phyloP scores from a whole-genome alignment of 2,888 invertebrate genomes.

The Tipula vernalis region DNA sequence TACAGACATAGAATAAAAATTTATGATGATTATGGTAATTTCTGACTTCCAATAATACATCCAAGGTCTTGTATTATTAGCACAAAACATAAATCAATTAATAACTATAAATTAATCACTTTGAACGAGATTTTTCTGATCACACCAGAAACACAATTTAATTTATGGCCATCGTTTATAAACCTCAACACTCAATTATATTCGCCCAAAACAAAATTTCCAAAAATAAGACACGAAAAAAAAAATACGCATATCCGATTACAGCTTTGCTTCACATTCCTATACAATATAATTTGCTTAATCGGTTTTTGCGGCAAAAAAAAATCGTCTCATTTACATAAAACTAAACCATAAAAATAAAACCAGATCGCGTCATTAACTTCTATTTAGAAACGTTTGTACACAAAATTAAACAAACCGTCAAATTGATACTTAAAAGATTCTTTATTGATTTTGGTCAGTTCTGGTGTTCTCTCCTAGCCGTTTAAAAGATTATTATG shows the following conservation, averaged over 20 bases:
- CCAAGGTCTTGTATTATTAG: no score
- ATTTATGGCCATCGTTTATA: background rate
- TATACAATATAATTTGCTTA: background rate
- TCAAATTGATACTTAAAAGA: background rate
- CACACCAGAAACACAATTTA: background rate
- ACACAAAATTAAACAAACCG: background rate
- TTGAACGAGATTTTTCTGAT: background rate
- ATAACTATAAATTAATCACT: background rate
- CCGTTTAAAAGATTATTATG: background rate
- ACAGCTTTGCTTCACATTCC: background rate
- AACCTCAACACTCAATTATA: background rate
- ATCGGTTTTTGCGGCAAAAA: background rate
- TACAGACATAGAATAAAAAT: no score
- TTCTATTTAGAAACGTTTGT: background rate
- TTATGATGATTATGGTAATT: no score
- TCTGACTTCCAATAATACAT: no score
- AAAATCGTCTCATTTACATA: background rate
- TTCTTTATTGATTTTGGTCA: background rate
- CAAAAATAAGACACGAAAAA: background rate
- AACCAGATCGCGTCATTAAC: background rate
- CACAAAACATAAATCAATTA: background rate
- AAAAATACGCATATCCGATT: background rate
- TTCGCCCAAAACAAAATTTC: background rate
- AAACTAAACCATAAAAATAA: background rate
- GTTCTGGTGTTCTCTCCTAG: background rate